Conservation (phyloP, 2,113 vertebrate genomes). For the Paracanthobrama guichenoti region DNA sequence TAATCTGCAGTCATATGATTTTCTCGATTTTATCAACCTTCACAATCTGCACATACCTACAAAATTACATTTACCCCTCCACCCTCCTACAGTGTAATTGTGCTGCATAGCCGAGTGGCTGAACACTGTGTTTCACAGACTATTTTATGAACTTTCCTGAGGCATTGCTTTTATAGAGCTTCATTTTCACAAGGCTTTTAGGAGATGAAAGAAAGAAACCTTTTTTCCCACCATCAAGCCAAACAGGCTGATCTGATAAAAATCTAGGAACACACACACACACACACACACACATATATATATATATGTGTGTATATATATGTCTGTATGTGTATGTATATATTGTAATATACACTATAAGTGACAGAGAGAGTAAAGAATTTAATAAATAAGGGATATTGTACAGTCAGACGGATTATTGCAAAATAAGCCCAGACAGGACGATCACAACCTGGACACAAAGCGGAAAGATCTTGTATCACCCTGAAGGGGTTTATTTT, state of each 20-base stretch:
- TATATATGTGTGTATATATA: too few relatives aligned
- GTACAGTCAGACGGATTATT: slow-evolving; percentile 10
- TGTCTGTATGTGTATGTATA: not conserved
- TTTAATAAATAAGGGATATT: slow-evolving; percentile 14
- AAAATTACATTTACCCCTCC: slow-evolving; percentile 2
- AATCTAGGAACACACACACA: not conserved
- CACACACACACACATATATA: too few relatives aligned
- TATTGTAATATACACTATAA: not conserved
- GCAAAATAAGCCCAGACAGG: not conserved
- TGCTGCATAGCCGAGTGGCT: slow-evolving; percentile 3
- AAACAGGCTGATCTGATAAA: slow-evolving; percentile 3
- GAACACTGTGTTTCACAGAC: slow-evolving; percentile 18
- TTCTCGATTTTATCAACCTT: not conserved
- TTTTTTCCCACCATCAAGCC: slow-evolving; percentile 29
- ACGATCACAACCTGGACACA: not conserved
- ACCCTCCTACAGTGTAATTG: slow-evolving; percentile 1
- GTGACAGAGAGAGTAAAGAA: not conserved
- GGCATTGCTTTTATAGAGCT: slow-evolving; percentile 36
- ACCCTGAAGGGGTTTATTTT: slow-evolving; percentile 11
- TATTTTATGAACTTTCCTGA: slow-evolving; percentile 38
- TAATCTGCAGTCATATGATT: not conserved
- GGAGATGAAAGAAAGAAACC: slow-evolving; percentile 4
- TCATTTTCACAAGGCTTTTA: slow-evolving; percentile 33
- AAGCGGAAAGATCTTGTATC: not conserved
- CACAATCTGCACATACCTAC: slow-evolving; percentile 24